Evolutionary conservation across 2,113 vertebrate species (phyloP).

Genomic region (Cyphomyrus plagiostoma): DNA sequence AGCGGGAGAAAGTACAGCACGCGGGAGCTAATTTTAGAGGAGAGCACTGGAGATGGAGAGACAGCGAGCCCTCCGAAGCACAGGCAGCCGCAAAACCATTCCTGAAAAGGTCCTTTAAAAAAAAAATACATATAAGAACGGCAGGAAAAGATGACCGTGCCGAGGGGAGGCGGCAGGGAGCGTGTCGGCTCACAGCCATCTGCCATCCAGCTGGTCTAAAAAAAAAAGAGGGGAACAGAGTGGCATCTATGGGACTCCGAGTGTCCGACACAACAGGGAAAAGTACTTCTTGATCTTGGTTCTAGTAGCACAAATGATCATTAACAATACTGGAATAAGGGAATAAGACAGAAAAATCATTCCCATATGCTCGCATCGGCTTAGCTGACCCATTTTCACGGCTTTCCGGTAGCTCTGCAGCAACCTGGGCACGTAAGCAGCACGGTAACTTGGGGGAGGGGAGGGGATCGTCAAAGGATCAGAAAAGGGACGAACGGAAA

Average conservation of each 20-base stretch:
- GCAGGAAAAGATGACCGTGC: neutral
- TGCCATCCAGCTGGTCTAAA: neutral
- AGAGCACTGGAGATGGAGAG: conserved; percentile 13
- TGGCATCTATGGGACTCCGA: conserved; percentile 33
- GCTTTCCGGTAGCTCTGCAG: conserved; percentile 57
- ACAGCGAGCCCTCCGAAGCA: conserved; percentile 30
- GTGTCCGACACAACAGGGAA: conserved; percentile 57
- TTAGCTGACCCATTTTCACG: conserved; percentile 56
- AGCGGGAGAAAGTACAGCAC: conserved; percentile 48
- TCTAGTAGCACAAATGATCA: conserved; percentile 63
- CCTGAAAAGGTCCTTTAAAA: neutral
- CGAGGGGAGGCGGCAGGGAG: neutral
- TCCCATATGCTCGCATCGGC: conserved; percentile 61
- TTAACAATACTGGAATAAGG: conserved; percentile 59
- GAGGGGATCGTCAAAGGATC: conserved; percentile 42
- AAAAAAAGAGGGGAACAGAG: conserved; percentile 34
- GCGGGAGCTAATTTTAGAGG: conserved; percentile 57
- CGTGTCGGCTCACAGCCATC: conserved; percentile 25
- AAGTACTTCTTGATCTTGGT: conserved; percentile 39
- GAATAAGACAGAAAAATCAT: conserved; percentile 61
- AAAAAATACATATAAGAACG: neutral
- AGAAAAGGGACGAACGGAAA: conserved; percentile 51
- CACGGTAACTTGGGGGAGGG: conserved; percentile 51
- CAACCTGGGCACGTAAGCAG: conserved; percentile 54
- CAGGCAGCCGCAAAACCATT: neutral